Evolutionary conservation across 2,888 invertebrate genomes (phyloP).

Genomic region (Drosophila melanocephala): DNA sequence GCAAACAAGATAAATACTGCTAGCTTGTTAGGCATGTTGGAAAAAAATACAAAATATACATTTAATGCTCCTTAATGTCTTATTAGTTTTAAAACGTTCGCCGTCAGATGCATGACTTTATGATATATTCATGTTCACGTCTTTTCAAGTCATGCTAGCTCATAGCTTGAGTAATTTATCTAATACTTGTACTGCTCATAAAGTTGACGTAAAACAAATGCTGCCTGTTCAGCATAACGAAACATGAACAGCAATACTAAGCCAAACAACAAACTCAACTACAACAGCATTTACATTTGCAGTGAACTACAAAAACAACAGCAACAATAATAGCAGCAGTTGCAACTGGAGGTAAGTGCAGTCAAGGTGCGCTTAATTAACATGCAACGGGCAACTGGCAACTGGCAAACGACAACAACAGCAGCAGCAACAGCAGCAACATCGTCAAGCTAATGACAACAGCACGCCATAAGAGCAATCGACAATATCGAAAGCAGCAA

Average conservation of each 20-base stretch:
- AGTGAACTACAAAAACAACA: slow-evolving; percentile 40
- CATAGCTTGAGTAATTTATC: slow-evolving; percentile 55
- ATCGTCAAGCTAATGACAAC: background rate
- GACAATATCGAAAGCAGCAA: background rate
- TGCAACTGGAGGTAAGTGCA: slow-evolving; percentile 60
- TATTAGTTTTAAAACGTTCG: slow-evolving; percentile 8
- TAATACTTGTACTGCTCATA: slow-evolving; percentile 72
- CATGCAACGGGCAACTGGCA: slow-evolving; percentile 76
- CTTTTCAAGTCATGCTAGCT: slow-evolving; percentile 24
- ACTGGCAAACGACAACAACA: slow-evolving; percentile 53
- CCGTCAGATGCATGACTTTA: slow-evolving; percentile 37
- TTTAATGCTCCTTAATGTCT: background rate
- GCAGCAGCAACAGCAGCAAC: slow-evolving; percentile 26
- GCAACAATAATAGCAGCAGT: slow-evolving; percentile 1
- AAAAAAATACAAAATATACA: background rate
- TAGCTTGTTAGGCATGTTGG: background rate
- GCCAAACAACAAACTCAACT: background rate
- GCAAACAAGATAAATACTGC: background rate
- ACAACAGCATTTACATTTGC: slow-evolving; percentile 48
- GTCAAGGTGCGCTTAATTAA: slow-evolving; percentile 79
- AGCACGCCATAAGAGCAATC: background rate
- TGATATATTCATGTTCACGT: slow-evolving; percentile 51
- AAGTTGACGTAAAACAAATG: slow-evolving; percentile 74
- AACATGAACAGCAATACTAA: slow-evolving; percentile 28
- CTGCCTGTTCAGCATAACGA: slow-evolving; percentile 66